phyloP scores from a whole-genome alignment of 2,797 vertebrate genomes.

The Gobionotothen gibberifrons region DNA sequence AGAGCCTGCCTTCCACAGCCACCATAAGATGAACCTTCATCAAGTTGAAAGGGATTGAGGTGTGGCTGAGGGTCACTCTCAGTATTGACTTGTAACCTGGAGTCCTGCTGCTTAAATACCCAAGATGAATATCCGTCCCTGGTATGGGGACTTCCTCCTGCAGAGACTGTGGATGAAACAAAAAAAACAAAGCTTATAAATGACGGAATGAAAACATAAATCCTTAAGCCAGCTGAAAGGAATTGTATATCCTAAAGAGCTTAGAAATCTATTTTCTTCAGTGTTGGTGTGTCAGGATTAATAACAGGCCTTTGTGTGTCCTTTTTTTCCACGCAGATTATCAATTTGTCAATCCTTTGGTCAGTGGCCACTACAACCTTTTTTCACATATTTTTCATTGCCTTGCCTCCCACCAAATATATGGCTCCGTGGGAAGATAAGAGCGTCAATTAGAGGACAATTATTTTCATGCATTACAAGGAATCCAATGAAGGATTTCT shows the following conservation, averaged over 20 bases:
- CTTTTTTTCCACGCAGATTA: slow-evolving; percentile 18
- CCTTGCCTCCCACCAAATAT: slow-evolving; percentile 48
- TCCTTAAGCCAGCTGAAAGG: neutral
- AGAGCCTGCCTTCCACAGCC: slow-evolving; percentile 96
- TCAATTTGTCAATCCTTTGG: slow-evolving; percentile 38
- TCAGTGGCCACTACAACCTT: slow-evolving; percentile 28
- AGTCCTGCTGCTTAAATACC: slow-evolving; percentile 95
- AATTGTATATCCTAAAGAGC: slow-evolving; percentile 19
- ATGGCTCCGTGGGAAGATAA: slow-evolving; percentile 41
- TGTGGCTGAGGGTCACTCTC: slow-evolving; percentile 92
- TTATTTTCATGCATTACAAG: slow-evolving; percentile 48
- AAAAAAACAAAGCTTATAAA: slow-evolving; percentile 30
- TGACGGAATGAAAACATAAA: slow-evolving; percentile 4
- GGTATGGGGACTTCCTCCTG: slow-evolving; percentile 93
- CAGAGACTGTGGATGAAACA: slow-evolving; percentile 83
- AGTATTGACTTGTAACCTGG: slow-evolving; percentile 96
- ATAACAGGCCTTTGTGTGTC: slow-evolving; percentile 6
- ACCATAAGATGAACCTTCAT: slow-evolving; percentile 99
- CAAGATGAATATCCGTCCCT: slow-evolving; percentile 90
- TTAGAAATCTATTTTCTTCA: neutral
- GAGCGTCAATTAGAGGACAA: slow-evolving; percentile 69
- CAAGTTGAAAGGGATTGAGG: slow-evolving; percentile 95
- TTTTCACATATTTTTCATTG: slow-evolving; percentile 38
- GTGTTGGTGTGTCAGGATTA: slow-evolving; percentile 1
- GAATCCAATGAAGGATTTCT: slow-evolving; percentile 65